Conservation (phyloP, 2,888 invertebrate species). For the Drosophila birchii region DNA sequence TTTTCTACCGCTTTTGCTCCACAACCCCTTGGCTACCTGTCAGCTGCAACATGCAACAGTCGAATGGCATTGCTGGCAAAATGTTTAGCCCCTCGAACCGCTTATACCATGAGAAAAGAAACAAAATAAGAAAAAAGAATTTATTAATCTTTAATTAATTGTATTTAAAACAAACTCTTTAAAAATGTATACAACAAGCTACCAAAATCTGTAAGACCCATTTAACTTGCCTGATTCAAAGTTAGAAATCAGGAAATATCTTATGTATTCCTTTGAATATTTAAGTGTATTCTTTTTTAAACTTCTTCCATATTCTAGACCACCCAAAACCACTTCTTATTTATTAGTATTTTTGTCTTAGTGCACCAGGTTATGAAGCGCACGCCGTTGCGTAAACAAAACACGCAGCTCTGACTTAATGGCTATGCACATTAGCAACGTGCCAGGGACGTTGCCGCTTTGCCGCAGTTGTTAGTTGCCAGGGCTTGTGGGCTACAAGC, state of each 20-base stretch:
- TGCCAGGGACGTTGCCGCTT: conserved; percentile 56
- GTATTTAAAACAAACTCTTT: too few species aligned
- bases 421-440: conserved; percentile 79
- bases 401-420: conserved; percentile 77
- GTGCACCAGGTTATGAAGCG: conserved; percentile 18
- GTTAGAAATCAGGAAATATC: background rate
- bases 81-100: conserved; percentile 31
- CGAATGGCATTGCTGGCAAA: conserved; percentile 40
- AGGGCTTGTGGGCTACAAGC: background rate
- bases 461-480: conserved; percentile 22
- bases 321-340: background rate
- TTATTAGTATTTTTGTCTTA: background rate
- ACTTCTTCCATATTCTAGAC: background rate
- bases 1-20: conserved; percentile 37
- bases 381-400: conserved; percentile 74
- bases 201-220: background rate
- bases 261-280: too few species aligned
- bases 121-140: background rate
- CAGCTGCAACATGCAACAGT: conserved; percentile 66
- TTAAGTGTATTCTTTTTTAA: background rate
- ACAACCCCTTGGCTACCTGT: conserved; percentile 59
- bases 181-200: too few species aligned
- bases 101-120: background rate
- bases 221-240: background rate
- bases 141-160: background rate